A percentile compares a stretch with the other conserved stretches of the same genome.
These are phyloP conservation scores for Diplolepis rosae DNA, from an alignment of 2,888 invertebrate genomes.

Conservation along the genomic window DNA sequence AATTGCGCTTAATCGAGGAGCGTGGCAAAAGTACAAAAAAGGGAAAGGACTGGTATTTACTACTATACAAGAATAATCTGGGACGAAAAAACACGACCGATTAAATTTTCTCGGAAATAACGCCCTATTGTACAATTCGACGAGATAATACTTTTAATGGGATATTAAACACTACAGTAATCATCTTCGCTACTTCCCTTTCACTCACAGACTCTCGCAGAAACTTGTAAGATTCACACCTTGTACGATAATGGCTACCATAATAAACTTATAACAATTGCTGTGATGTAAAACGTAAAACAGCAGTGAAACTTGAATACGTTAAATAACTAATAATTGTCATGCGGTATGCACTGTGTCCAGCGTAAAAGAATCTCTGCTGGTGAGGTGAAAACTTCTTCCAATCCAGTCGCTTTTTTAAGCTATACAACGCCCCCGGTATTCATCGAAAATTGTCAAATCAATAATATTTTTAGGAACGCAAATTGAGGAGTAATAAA, in stretches of 20 bases:
- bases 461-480: too few species aligned
- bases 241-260: conserved; percentile 58
- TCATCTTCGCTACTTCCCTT: conserved; percentile 40
- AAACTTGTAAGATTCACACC: conserved; percentile 38
- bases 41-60: conserved; percentile 45
- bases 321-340: conserved; percentile 51
- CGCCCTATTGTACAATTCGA: conserved; percentile 69
- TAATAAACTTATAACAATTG: conserved; percentile 56
- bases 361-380: conserved; percentile 33
- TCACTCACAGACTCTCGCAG: conserved; percentile 44
- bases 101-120: conserved; percentile 50
- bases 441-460: too few species aligned
- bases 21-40: conserved; percentile 46
- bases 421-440: background rate
- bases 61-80: conserved; percentile 68
- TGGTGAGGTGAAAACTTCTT: conserved; percentile 22
- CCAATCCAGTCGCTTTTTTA: background rate
- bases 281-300: conserved; percentile 63
- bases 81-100: conserved; percentile 55
- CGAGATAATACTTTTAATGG: conserved; percentile 70
- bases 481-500: too few species aligned
- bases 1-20: conserved; percentile 43
- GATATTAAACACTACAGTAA: conserved; percentile 54
- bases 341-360: conserved; percentile 54
- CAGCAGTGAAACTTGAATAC: conserved; percentile 52